Evolutionary conservation across 2,888 invertebrate species (phyloP), one percentile per base, ranked within the genome.

Genomic region (Dryocosmus kuriphilus): DNA sequence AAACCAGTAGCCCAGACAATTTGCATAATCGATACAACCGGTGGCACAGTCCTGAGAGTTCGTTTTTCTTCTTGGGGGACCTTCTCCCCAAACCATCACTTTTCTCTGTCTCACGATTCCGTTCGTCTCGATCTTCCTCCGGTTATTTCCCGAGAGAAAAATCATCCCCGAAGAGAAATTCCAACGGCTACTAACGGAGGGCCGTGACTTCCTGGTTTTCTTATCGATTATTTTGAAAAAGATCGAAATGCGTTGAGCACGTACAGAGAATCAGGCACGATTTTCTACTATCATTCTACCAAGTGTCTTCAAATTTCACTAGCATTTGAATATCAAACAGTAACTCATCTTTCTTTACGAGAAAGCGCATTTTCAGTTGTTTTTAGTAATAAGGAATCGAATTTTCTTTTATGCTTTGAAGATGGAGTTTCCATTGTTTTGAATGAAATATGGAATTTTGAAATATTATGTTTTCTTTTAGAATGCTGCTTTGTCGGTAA

Each of bases 71-170:
- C 77, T 76, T 76, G 62, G 77, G 77, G 76, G 67, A 84, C 76
- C 74, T 76, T 61, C 73, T 67, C 38, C 71, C 73, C 61, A 75
- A 61, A 74, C 71, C 78, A 80, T 73, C 63, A 79, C 30, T 76
- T 74, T 75, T 74, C 41, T 65, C 63, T 63, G 55, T 77, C 60
- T 22, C 67, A 14, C 51, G 73, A 62, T 63, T 62, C 67, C 75
- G 79, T 79, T 67, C 57, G 9, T 63, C 41, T 65, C 76, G 75
- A 77, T 79, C 75, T 78, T 76, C 61, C 77, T 75, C 35, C 51
- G 61, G 55, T 82, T 82, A 82, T 82, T 82, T 82, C 82, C 82
- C 82, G 80, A 67, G 82, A 82, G 82, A 79, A 82, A 81, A 79
- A 82, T 81, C 80, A 78, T 82, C 80, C 79, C 79, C 24, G 65